Percentiles rank a stretch among this genome's conserved stretches.
Evolutionary conservation across 2,888 invertebrate genomes (phyloP).

Genomic region (Agriotes lineatus): DNA sequence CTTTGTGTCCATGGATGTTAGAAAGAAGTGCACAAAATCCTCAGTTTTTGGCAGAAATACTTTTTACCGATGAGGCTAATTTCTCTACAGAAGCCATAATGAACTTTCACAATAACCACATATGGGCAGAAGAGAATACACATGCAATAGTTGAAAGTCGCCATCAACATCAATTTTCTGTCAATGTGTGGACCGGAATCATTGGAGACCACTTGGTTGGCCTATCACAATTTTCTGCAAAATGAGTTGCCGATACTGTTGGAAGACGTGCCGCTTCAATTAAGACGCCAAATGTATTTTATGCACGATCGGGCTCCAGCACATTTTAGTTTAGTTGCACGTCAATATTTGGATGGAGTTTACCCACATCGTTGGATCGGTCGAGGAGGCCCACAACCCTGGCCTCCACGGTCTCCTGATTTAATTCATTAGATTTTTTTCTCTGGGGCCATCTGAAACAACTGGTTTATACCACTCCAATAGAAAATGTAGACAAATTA

Average conservation of each 20-base stretch:
- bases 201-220: no score
- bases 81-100: conserved; percentile 45
- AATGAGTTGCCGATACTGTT: conserved; percentile 32
- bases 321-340: no score
- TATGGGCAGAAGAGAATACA: no score
- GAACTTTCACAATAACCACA: no score
- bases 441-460: conserved; percentile 33
- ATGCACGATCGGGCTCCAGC: not conserved
- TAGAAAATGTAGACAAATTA: conserved; percentile 44
- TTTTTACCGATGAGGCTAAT: conserved; percentile 46
- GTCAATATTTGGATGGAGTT: conserved; percentile 38
- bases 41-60: conserved; percentile 31
- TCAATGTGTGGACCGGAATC: no score
- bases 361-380: conserved; percentile 48
- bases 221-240: conserved; percentile 43
- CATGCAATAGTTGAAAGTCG: no score
- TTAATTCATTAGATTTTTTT: conserved; percentile 47
- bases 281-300: conserved; percentile 9
- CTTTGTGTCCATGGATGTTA: not conserved
- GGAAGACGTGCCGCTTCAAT: conserved; percentile 11
- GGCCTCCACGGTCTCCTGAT: conserved; percentile 50
- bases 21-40: conserved; percentile 14
- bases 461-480: conserved; percentile 47
- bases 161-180: conserved; percentile 45
- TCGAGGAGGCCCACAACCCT: conserved; percentile 46